phyloP scores from a whole-genome alignment of 2,113 vertebrate species.

The Panurus biarmicus region DNA sequence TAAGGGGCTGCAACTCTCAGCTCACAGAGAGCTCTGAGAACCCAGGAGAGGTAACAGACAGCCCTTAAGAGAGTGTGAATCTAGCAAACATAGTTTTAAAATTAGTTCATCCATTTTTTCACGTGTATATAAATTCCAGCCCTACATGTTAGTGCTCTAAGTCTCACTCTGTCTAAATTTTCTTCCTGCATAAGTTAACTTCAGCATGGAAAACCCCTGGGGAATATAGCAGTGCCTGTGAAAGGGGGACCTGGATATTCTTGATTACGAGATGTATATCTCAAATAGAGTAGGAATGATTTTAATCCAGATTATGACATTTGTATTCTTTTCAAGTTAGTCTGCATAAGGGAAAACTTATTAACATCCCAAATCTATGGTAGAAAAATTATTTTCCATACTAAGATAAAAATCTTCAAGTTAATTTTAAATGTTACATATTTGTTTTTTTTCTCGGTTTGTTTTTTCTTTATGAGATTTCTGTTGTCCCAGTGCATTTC shows the following conservation, averaged over 20 bases:
- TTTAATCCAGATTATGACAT: constrained; percentile 60
- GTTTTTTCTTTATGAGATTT: constrained; percentile 52
- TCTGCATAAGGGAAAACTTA: constrained; percentile 12
- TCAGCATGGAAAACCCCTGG: constrained; percentile 5
- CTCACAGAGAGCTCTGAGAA: not conserved
- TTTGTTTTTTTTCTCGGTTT: constrained; percentile 46
- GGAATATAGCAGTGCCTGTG: constrained; percentile 20
- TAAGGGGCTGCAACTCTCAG: not conserved
- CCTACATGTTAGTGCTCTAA: not conserved
- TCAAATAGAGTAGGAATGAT: constrained; percentile 43
- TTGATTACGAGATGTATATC: constrained; percentile 39
- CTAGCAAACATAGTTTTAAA: not conserved
- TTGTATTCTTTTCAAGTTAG: constrained; percentile 66
- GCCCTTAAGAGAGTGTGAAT: not conserved
- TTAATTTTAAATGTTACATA: constrained; percentile 65
- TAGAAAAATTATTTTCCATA: constrained; percentile 33
- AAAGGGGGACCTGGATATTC: constrained; percentile 43
- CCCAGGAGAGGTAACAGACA: not conserved
- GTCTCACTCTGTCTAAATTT: constrained; percentile 17
- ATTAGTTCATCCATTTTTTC: not conserved
- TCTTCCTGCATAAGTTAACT: not conserved
- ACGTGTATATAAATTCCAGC: not conserved
- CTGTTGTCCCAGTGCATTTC: not conserved
- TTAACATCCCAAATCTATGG: constrained; percentile 38
- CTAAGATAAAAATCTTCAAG: constrained; percentile 45